Conservation (phyloP, 2,888 invertebrate species). For the Escarpia spicata region DNA sequence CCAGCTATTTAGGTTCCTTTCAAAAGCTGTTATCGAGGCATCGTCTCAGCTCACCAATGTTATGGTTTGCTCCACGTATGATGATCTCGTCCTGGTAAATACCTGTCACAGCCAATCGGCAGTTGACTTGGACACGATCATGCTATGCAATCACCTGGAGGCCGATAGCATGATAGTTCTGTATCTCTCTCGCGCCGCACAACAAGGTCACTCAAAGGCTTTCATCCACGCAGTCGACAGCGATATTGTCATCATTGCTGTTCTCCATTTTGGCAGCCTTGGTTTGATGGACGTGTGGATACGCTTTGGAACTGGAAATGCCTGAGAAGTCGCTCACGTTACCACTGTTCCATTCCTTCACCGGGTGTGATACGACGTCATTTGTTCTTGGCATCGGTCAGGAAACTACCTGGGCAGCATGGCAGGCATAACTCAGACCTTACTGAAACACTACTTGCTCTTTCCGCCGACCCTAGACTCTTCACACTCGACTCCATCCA, state of each 20-base stretch:
- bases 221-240: neutral
- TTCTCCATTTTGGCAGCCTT: neutral
- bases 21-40: neutral
- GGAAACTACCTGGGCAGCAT: neutral
- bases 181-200: neutral
- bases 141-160: neutral
- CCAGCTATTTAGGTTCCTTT: neutral
- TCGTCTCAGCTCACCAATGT: neutral
- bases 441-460: too few species aligned
- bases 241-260: too few species aligned
- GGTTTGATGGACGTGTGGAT: constrained; percentile 34
- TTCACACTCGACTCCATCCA: neutral
- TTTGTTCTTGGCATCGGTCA: constrained; percentile 27
- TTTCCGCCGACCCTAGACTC: neutral
- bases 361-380: constrained; percentile 40
- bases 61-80: neutral
- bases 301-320: constrained; percentile 36
- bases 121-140: neutral
- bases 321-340: constrained; percentile 28
- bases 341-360: constrained; percentile 39
- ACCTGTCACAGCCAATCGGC: neutral
- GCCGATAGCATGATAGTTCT: neutral
- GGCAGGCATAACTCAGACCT: neutral
- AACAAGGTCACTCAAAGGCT: neutral
- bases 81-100: neutral